phyloP scores from a whole-genome alignment of 23 tunicate genomes.

The Halocynthia aurantium region DNA sequence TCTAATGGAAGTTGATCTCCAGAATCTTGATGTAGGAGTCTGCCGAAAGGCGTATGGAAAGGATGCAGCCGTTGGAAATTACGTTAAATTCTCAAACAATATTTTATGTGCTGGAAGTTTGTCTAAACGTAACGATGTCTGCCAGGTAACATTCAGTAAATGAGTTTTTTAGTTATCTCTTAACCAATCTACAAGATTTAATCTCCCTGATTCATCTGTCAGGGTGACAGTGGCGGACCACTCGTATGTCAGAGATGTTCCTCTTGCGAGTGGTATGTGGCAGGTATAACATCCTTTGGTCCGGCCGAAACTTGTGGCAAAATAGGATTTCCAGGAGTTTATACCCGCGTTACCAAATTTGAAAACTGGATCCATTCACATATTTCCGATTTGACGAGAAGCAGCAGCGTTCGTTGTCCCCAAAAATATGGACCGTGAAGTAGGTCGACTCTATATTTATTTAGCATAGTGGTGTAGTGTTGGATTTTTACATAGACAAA shows the following conservation, averaged over 20 bases:
- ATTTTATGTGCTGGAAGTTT: conserved; percentile 16
- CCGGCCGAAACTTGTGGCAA: conserved; percentile 12
- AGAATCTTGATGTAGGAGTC: background rate
- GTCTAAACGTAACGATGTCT: conserved; percentile 9
- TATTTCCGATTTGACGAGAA: background rate
- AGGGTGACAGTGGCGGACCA: conserved; percentile 23
- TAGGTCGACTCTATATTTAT: background rate
- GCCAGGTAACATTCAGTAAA: background rate
- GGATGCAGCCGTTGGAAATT: background rate
- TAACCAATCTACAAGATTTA: no score
- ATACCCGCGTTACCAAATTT: background rate
- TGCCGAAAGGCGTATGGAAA: conserved; percentile 3
- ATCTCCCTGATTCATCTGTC: background rate
- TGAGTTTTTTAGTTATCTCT: no score
- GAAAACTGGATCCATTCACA: conserved; percentile 12
- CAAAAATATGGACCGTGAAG: conserved; percentile 15
- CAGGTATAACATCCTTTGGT: conserved; percentile 13
- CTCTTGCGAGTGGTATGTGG: conserved; percentile 16
- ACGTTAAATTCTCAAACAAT: background rate
- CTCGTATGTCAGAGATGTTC: conserved; percentile 22
- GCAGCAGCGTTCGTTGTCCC: background rate
- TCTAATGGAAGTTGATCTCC: conserved; percentile 19
- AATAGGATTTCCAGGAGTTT: conserved; percentile 12
- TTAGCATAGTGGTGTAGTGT: background rate
- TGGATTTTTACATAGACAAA: background rate